These are phyloP conservation scores for Netelia virgata DNA, from an alignment of 2,888 invertebrate species.

Conservation along the genomic window DNA sequence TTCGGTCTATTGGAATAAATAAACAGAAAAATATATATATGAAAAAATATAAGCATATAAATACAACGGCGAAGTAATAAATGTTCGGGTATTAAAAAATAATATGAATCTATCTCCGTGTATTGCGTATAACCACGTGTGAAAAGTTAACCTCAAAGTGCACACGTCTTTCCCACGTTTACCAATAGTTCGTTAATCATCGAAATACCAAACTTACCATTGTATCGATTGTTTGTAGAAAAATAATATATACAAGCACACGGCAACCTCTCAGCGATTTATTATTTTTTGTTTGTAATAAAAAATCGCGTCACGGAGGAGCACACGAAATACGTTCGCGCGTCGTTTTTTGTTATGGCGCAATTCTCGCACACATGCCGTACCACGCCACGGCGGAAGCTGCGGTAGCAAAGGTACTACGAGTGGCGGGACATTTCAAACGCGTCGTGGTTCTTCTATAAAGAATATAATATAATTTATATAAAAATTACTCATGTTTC, in stretches of 20 bases:
- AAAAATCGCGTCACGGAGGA: constrained; percentile 86
- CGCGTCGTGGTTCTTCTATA: too few relatives aligned
- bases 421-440: not conserved
- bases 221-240: constrained; percentile 54
- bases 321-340: constrained; percentile 66
- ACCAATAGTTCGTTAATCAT: not conserved
- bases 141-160: constrained; percentile 62
- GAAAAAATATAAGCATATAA: not conserved
- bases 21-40: constrained; percentile 13
- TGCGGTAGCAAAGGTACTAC: not conserved
- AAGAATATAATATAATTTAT: too few relatives aligned
- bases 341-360: constrained; percentile 31
- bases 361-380: not conserved
- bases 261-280: constrained; percentile 85
- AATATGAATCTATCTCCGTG: not conserved
- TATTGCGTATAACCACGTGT: constrained; percentile 58
- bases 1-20: constrained; percentile 87
- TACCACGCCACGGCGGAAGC: not conserved
- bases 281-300: constrained; percentile 68
- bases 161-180: constrained; percentile 28
- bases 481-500: not conserved
- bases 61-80: not conserved
- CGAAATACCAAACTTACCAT: constrained; percentile 77
- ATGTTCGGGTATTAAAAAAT: not conserved
- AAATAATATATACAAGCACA: constrained; percentile 53